Evolutionary conservation across 2,113 vertebrate species (phyloP).

Genomic region (Heteronetta atricapilla): DNA sequence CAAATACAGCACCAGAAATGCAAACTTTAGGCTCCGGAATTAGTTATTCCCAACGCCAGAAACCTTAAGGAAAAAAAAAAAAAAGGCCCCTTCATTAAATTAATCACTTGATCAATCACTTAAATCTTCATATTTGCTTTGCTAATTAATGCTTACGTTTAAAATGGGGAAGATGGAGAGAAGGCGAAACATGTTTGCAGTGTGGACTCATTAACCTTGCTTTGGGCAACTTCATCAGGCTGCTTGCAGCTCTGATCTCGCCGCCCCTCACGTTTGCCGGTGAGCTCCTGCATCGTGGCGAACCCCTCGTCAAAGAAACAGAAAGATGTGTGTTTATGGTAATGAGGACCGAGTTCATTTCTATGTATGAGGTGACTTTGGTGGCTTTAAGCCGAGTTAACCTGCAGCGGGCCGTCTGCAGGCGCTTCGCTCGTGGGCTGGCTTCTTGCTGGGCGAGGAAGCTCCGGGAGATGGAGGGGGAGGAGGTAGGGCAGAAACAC

Average conservation of each 20-base stretch:
- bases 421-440: background rate
- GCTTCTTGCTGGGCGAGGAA: background rate
- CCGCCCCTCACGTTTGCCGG: fast-evolving
- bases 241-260: fast-evolving
- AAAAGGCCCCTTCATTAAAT: conserved; percentile 28
- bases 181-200: background rate
- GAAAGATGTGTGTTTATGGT: background rate
- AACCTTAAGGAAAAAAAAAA: background rate
- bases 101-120: conserved; percentile 64
- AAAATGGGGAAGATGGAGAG: background rate
- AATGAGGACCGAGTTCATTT: background rate
- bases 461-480: no score
- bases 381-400: background rate
- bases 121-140: conserved; percentile 47
- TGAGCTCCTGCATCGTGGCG: background rate
- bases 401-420: fast-evolving
- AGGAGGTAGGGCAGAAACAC: no score
- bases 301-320: background rate
- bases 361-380: background rate
- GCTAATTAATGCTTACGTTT: conserved; percentile 11
- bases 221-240: background rate
- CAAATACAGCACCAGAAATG: background rate
- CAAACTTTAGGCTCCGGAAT: conserved; percentile 25
- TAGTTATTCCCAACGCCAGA: conserved; percentile 22
- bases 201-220: conserved; percentile 21